Evolutionary conservation across 2,113 vertebrate genomes (phyloP).

Genomic region (Istiophorus platypterus): DNA sequence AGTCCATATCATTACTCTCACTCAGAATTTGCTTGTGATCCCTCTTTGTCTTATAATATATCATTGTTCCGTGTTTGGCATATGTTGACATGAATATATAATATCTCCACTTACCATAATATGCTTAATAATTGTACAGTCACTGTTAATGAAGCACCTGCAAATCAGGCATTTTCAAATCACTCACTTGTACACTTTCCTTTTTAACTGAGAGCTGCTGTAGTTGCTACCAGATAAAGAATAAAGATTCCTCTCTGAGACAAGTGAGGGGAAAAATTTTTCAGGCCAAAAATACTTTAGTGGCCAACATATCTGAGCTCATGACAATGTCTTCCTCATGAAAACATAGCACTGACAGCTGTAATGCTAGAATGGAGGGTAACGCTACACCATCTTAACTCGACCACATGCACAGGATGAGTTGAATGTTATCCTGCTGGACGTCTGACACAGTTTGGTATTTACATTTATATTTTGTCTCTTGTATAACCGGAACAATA

Average conservation of each 20-base stretch:
- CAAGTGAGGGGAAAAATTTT: background rate
- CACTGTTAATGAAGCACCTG: constrained; percentile 8
- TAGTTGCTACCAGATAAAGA: too few species aligned
- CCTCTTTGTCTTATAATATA: background rate
- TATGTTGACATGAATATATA: background rate
- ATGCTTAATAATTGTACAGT: background rate
- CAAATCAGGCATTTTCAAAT: background rate
- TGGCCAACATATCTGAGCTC: background rate
- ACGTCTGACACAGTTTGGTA: too few species aligned
- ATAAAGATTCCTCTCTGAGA: background rate
- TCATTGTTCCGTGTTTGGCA: background rate
- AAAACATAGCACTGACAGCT: too few species aligned
- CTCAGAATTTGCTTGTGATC: too few species aligned
- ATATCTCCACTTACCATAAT: background rate
- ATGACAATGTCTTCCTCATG: too few species aligned
- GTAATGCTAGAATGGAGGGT: too few species aligned
- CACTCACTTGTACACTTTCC: constrained; percentile 17
- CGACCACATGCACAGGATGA: too few species aligned
- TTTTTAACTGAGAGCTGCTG: background rate
- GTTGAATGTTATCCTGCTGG: too few species aligned
- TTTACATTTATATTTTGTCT: too few species aligned
- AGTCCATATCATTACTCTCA: background rate
- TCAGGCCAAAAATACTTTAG: background rate
- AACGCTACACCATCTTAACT: too few species aligned
- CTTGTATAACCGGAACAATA: background rate